A percentile compares a stretch with the other conserved stretches of the same genome.
These are phyloP conservation scores for Tipula helvola DNA, from an alignment of 2,888 invertebrate genomes.

Conservation along the genomic window DNA sequence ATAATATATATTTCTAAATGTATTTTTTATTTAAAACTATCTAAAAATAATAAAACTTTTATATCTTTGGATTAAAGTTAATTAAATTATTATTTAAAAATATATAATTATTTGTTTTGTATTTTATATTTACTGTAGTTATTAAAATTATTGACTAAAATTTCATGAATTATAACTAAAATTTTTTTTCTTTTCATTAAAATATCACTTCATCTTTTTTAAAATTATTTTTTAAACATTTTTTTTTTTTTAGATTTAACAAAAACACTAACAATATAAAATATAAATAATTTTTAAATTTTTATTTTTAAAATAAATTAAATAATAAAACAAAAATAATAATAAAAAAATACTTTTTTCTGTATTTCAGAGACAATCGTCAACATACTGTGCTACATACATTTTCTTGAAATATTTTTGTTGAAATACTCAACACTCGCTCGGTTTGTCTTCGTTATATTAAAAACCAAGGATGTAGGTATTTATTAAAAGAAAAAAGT, in stretches of 20 bases:
- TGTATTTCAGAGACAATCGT: background rate
- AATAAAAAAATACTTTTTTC: background rate
- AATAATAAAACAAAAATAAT: background rate
- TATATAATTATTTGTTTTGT: background rate
- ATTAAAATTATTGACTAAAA: background rate
- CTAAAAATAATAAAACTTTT: background rate
- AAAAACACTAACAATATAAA: background rate
- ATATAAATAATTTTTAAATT: background rate
- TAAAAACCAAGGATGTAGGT: background rate
- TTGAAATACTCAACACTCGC: background rate
- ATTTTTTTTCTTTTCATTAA: background rate
- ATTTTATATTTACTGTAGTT: background rate
- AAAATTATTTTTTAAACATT: background rate
- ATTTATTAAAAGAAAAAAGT: background rate
- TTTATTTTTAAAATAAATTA: background rate
- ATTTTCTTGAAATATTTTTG: background rate
- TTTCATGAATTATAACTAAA: background rate
- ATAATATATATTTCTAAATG: background rate
- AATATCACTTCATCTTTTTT: background rate
- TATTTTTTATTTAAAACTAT: background rate
- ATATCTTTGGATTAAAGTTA: conserved; percentile 4
- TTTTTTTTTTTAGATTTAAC: background rate
- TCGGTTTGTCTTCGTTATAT: background rate
- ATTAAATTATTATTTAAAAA: conserved; percentile 4
- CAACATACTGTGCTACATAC: background rate